Evolutionary conservation across 2,797 vertebrate genomes (phyloP), one percentile per base, ranked within the genome.

Genomic region (Xenopus petersii): DNA sequence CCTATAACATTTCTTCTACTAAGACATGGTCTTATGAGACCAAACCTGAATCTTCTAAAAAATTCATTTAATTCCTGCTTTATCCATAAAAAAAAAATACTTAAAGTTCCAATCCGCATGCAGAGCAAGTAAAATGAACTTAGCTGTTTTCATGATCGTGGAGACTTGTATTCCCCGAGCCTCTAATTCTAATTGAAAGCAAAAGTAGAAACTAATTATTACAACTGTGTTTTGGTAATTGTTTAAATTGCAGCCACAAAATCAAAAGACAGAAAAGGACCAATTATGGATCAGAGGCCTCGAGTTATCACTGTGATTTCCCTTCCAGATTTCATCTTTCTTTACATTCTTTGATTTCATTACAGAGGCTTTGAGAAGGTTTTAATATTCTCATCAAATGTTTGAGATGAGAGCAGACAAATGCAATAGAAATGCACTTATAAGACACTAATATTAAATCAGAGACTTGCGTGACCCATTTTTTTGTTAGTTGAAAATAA

Each of bases 181-280:
- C 62, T 73, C 60, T 70, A 65, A 59, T 72, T 64, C 24, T 78
- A 73, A 78, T 73, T 73, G 66, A 69, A 69, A 70, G 60, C 26
- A 73, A 73, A 64, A 63, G 30, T 48, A 70, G 8, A 64, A 49
- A 73, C 64, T 70, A 78, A 73, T 78, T 78, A 78, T 60, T 78
- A 73, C 73, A 73, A 73, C 67, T 13, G 63, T 70, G 61, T 73
- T 73, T 33, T 73, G 59, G 71, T 65, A 73, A 78, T 69, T 73
- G 51, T 69, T 64, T 73, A 48, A 51, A 59, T 64, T 78, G 51
- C 66, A 73, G 54, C 42, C 60, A 64, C 65, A 69, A 24, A 59
- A 64, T 78, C 76, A 78, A 73, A 73, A 73, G 66, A 64, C 56
- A 56, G 11, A 65, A 63, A 64, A 73, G 51, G 49, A 54, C 66